Base-by-base conservation (phyloP, 2,888 invertebrate genomes). In the Hemicrepidius hirtus region DNA sequence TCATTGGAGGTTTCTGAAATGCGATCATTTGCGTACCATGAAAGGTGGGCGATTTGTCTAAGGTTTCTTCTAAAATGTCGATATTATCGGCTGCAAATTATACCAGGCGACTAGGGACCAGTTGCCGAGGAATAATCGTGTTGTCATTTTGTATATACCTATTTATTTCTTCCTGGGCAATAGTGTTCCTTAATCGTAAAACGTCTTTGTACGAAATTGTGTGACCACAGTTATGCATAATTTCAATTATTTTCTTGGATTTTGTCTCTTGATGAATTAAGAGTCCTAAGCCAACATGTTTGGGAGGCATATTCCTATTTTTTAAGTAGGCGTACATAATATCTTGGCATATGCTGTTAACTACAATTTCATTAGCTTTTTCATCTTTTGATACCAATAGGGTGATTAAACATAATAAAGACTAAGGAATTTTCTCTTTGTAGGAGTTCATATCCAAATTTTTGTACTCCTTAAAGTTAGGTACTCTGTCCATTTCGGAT, bases 41-140 rank as follows among this genome's bases (percentile, higher is more conserved):
- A 59, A 78, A 78, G 20, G 76, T 76, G 1, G 74, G 73, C n/a
- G 55, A 6, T 41, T 77, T 77, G 32, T 75, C 75, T 41, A 75
- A 65, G 0, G 75, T 77, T 73, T 76, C 78, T 53, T 76, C 75
- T 10, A 76, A 18, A 16, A 75, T 74, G 59, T 75, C 74, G 0
- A 75, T 78, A 35, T 78, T 78, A 57, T 78, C 74, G 1, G 73
- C 76, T 6, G 75, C 71, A 72, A 78, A 78, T 28, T 77, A 75
- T 44, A 77, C 53, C 20, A 76, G 71, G 60, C 55, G 28, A 13
- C 53, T 49, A 21, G 60, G 35, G 10, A 64, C 64, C 3, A 64
- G n/a, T 13, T 64, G 64, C n/a, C 1, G 13, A 4, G 59, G 67
- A 28, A 67, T 59, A 1, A 41, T 32, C 12, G 6, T 32, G 32